These are phyloP conservation scores for Psittacula echo DNA, from an alignment of 2,797 vertebrate genomes.

Conservation along the genomic window DNA sequence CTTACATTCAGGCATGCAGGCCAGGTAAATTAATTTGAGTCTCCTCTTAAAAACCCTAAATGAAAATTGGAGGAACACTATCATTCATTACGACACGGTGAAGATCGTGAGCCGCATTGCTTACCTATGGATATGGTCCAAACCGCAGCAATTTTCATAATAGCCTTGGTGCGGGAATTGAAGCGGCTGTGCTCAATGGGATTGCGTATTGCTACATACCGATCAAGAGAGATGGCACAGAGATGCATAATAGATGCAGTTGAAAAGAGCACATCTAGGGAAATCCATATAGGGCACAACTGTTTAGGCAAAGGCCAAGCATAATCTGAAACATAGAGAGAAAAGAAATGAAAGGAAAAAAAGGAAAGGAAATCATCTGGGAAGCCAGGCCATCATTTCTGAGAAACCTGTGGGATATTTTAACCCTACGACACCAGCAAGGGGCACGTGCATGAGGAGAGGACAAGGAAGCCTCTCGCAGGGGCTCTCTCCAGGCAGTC, in stretches of 20 bases:
- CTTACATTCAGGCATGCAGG: background rate
- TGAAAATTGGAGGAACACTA: conserved; percentile 28
- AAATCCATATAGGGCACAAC: conserved; percentile 98
- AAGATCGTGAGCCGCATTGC: conserved; percentile 11
- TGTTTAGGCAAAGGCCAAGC: conserved; percentile 93
- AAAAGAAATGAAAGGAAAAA: conserved; percentile 66
- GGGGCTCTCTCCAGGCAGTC: background rate
- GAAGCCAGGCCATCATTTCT: background rate
- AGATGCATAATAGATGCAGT: conserved; percentile 99
- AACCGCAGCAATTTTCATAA: conserved; percentile 98
- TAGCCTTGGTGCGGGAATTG: conserved; percentile 98
- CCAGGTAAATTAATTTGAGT: conserved; percentile 18
- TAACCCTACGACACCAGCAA: background rate
- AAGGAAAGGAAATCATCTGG: conserved; percentile 31
- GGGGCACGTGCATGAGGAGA: background rate
- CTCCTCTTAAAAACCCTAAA: background rate
- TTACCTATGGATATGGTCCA: conserved; percentile 99
- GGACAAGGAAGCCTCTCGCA: background rate
- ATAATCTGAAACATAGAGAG: conserved; percentile 86
- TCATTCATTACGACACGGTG: conserved; percentile 40
- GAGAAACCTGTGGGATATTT: background rate
- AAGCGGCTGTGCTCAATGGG: conserved; percentile 99
- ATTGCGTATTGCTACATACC: conserved; percentile 98
- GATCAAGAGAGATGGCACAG: conserved; percentile 98
- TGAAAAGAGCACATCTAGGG: conserved; percentile 97